phyloP scores from a whole-genome alignment of 2,113 vertebrate genomes.

The Riparia riparia region DNA sequence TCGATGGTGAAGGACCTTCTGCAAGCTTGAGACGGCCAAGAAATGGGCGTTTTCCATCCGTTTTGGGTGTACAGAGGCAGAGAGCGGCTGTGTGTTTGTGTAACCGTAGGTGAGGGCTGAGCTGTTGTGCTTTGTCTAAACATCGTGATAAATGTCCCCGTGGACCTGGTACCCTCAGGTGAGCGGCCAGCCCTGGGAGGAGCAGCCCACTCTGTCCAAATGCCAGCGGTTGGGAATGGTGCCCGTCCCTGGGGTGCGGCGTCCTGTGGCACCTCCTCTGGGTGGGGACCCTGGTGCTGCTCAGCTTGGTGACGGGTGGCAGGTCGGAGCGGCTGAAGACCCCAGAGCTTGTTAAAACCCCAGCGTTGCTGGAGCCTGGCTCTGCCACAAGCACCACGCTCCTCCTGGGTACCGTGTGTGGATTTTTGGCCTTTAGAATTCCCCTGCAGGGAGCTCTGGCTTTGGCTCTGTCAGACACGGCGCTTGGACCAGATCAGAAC shows the following conservation, averaged over 20 bases:
- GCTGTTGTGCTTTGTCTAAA: background rate
- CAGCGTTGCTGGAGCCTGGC: accelerated
- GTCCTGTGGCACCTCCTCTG: background rate
- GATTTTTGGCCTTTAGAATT: background rate
- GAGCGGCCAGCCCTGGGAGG: background rate
- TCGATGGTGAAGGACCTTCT: background rate
- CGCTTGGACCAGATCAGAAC: background rate
- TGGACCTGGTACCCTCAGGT: background rate
- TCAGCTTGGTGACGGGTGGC: accelerated
- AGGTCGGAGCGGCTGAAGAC: background rate
- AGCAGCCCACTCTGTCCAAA: accelerated
- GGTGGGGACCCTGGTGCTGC: background rate
- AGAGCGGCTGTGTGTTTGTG: background rate
- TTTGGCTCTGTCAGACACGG: accelerated
- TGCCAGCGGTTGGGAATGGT: background rate
- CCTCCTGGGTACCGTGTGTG: accelerated
- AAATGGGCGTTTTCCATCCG: background rate
- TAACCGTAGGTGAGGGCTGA: background rate
- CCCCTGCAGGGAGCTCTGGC: background rate
- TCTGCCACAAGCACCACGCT: background rate
- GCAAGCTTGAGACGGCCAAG: background rate
- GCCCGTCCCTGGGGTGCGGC: background rate
- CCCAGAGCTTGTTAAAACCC: background rate
- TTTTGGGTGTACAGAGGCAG: background rate
- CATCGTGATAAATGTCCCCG: accelerated